Conservation (phyloP, 1,140 invertebrate genomes). For the Bombus confusus region DNA sequence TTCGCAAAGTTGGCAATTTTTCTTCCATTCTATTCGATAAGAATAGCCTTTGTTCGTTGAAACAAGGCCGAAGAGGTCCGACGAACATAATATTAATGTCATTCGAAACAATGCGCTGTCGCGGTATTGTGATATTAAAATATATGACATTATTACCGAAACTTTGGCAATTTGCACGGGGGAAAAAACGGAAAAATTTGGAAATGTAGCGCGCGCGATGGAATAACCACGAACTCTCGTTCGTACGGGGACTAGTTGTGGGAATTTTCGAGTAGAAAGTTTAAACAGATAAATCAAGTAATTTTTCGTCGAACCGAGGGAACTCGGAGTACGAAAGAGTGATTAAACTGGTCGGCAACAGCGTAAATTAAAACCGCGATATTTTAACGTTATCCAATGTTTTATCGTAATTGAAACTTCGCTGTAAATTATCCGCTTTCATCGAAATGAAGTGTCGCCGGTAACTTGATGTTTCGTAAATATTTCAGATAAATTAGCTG, state of each 20-base stretch:
- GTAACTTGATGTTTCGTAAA: conserved; percentile 31
- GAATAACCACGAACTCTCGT: conserved; percentile 51
- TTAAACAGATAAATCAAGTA: conserved; percentile 49
- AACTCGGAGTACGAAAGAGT: neutral
- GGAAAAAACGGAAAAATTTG: conserved; percentile 49
- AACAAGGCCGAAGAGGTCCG: neutral
- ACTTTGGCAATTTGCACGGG: conserved; percentile 64
- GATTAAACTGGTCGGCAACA: conserved; percentile 35
- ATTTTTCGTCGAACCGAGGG: conserved; percentile 12
- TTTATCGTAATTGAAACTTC: conserved; percentile 50
- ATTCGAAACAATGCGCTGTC: conserved; percentile 18
- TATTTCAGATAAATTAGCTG: neutral
- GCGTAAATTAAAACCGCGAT: conserved; percentile 33
- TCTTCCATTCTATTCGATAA: neutral
- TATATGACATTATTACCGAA: conserved; percentile 57
- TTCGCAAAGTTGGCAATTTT: conserved; percentile 3
- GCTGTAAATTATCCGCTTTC: conserved; percentile 15
- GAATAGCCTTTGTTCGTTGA: neutral
- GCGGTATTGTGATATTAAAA: conserved; percentile 56
- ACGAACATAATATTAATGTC: conserved; percentile 8
- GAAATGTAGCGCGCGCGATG: neutral
- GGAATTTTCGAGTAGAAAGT: conserved; percentile 39
- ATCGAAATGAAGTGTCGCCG: neutral
- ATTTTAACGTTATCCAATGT: conserved; percentile 38
- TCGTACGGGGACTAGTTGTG: conserved; percentile 16